phyloP scores from a whole-genome alignment of 2,888 invertebrate species.

The Eupithecia exiguata region DNA sequence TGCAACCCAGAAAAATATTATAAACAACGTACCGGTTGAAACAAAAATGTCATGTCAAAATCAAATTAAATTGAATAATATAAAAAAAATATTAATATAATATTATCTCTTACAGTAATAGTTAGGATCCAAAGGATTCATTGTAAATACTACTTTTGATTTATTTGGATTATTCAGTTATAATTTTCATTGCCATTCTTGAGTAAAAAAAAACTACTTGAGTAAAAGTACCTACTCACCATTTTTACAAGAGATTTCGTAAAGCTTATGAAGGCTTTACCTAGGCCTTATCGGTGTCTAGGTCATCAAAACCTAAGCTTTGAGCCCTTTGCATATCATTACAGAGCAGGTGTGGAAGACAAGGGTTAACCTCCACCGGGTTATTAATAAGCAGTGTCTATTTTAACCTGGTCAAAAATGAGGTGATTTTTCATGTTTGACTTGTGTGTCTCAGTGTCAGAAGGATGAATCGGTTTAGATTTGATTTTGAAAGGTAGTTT shows the following conservation, averaged over 20 bases:
- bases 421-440: neutral
- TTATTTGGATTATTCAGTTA: neutral
- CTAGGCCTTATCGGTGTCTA: neutral
- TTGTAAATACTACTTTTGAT: neutral
- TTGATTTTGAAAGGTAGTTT: neutral
- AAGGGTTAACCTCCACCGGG: slow-evolving; percentile 19
- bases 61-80: no score
- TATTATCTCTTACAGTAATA: no score
- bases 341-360: slow-evolving; percentile 28
- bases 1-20: neutral
- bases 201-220: neutral
- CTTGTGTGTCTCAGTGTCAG: neutral
- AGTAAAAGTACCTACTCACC: neutral
- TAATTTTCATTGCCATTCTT: neutral
- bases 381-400: slow-evolving; percentile 9
- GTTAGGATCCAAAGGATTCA: no score
- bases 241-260: neutral
- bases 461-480: neutral
- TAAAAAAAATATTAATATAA: no score
- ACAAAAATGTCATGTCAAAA: neutral
- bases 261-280: neutral
- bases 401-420: neutral
- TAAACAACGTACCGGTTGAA: neutral
- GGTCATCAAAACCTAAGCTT: slow-evolving; percentile 11
- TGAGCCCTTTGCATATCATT: slow-evolving; percentile 14